Evolutionary conservation across 2,888 invertebrate genomes (phyloP).

Genomic region (Macrostomum cliftonense): DNA sequence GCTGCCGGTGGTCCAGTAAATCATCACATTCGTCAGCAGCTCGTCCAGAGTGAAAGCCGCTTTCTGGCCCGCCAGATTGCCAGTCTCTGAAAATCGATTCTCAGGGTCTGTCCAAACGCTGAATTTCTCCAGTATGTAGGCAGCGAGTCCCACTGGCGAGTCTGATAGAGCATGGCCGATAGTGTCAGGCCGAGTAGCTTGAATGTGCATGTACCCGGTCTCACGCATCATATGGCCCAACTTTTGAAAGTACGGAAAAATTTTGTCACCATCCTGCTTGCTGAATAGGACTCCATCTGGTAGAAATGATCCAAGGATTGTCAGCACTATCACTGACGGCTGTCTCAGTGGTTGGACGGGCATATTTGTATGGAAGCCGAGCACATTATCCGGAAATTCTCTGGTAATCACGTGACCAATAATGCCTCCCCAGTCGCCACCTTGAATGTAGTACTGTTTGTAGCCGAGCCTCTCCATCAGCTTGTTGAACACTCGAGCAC

Average conservation of each 20-base stretch:
- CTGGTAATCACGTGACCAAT: constrained; percentile 34
- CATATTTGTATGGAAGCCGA: constrained; percentile 10
- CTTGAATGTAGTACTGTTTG: constrained; percentile 51
- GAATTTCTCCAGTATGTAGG: constrained; percentile 75
- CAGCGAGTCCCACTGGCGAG: constrained; percentile 65
- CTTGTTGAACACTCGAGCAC: constrained; percentile 43
- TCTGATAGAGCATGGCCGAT: constrained; percentile 44
- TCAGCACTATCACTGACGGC: constrained; percentile 14
- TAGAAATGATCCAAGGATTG: constrained; percentile 19
- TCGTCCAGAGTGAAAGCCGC: constrained; percentile 50
- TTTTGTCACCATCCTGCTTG: constrained; percentile 17
- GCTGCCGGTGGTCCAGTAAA: constrained; percentile 58
- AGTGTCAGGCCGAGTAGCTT: constrained; percentile 72
- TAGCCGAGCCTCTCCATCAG: constrained; percentile 55
- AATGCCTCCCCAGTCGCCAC: constrained; percentile 62
- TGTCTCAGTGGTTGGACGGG: constrained; percentile 11
- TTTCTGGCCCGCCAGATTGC: neutral
- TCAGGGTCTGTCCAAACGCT: constrained; percentile 48
- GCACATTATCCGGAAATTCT: neutral
- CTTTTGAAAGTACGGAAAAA: constrained; percentile 21
- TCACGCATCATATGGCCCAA: constrained; percentile 31
- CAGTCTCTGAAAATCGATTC: too few species aligned
- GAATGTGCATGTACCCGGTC: constrained; percentile 50
- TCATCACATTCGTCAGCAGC: constrained; percentile 57
- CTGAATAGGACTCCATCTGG: constrained; percentile 19